Conservation (phyloP, 1,140 invertebrate genomes). For the Ericerus pela region DNA sequence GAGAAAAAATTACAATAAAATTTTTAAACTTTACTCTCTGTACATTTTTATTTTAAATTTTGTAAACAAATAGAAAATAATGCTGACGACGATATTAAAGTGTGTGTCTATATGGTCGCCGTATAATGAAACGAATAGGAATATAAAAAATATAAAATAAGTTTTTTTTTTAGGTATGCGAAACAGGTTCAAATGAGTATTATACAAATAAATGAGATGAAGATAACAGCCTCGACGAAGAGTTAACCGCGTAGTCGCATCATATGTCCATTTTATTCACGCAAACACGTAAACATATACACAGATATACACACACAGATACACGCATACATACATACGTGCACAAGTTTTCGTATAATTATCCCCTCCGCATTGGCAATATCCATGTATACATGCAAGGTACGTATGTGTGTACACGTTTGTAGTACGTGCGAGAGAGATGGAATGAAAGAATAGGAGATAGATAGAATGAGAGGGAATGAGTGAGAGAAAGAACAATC, state of each 20-base stretch:
- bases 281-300: too few species aligned
- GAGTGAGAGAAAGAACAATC: too few species aligned
- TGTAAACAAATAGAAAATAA: background rate
- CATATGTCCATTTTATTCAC: slow-evolving; percentile 2
- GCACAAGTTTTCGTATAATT: background rate
- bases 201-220: background rate
- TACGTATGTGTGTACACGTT: too few species aligned
- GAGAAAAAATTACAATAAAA: background rate
- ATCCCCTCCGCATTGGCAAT: slow-evolving; percentile 3
- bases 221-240: background rate
- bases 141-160: too few species aligned
- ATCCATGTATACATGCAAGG: too few species aligned
- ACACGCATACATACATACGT: too few species aligned
- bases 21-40: background rate
- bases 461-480: too few species aligned
- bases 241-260: slow-evolving; percentile 3
- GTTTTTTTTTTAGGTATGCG: background rate
- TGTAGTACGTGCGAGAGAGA: too few species aligned
- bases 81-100: background rate
- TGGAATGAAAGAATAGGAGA: too few species aligned
- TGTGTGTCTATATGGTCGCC: background rate
- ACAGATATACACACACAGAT: too few species aligned
- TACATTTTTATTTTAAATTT: background rate
- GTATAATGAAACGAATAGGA: background rate
- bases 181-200: background rate